phyloP scores from a whole-genome alignment of 2,888 invertebrate genomes.

The Congeria kusceri region DNA sequence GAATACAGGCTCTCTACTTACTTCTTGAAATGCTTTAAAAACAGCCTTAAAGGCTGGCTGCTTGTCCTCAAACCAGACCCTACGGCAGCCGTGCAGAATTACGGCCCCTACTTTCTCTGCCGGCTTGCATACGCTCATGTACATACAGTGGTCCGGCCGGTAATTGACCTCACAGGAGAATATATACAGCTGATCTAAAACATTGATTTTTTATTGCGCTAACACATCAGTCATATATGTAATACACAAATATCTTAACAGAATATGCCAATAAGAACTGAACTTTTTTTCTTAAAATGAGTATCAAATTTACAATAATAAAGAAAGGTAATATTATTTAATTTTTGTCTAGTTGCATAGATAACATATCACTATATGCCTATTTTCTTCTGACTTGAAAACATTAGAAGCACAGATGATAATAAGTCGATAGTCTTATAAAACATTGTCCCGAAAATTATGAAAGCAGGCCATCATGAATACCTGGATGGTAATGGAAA shows the following conservation, averaged over 20 bases:
- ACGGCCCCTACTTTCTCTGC: slow-evolving; percentile 91
- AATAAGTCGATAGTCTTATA: too few relatives aligned
- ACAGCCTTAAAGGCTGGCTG: slow-evolving; percentile 93
- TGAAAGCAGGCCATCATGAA: neutral
- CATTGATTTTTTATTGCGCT: too few relatives aligned
- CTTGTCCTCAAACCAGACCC: slow-evolving; percentile 93
- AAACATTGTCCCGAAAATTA: neutral
- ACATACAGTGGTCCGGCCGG: slow-evolving; percentile 98
- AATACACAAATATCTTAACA: too few relatives aligned
- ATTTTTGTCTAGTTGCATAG: too few relatives aligned
- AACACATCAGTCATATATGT: too few relatives aligned
- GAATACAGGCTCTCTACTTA: slow-evolving; percentile 44
- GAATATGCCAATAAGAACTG: too few relatives aligned
- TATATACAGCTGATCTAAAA: slow-evolving; percentile 90
- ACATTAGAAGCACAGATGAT: too few relatives aligned
- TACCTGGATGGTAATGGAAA: slow-evolving; percentile 93
- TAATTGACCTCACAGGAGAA: slow-evolving; percentile 96
- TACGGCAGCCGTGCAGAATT: slow-evolving; percentile 94
- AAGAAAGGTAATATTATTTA: too few relatives aligned
- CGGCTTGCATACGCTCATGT: slow-evolving; percentile 93
- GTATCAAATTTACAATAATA: too few relatives aligned
- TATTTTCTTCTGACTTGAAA: too few relatives aligned
- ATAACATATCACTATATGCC: too few relatives aligned
- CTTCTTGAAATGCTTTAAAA: slow-evolving; percentile 87
- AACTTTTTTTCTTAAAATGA: too few relatives aligned